Conservation (phyloP, 2,888 invertebrate species). For the Eutolmus rufibarbis region DNA sequence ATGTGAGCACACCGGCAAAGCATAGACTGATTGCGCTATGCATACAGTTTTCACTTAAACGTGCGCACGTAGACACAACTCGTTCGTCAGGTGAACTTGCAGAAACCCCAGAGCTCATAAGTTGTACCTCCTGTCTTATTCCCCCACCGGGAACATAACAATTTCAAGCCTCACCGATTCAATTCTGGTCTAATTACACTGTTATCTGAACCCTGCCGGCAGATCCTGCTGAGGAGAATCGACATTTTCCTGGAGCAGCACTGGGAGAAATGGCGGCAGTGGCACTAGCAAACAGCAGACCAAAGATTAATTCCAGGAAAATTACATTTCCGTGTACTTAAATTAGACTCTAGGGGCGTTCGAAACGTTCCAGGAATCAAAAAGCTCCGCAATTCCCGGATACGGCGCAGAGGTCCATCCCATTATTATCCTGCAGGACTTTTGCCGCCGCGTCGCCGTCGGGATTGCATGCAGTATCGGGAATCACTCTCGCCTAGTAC, state of each 20-base stretch:
- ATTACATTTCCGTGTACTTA: conserved; percentile 35
- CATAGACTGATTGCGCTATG: not conserved
- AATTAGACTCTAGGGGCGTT: conserved; percentile 9
- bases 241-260: not conserved
- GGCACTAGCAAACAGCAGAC: not conserved
- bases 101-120: not conserved
- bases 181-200: conserved; percentile 33
- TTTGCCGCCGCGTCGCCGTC: not conserved
- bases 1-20: not conserved
- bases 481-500: not conserved
- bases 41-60: not conserved
- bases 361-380: not conserved
- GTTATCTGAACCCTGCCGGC: not conserved
- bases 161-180: conserved; percentile 36
- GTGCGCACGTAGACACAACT: not conserved
- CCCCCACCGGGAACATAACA: conserved; percentile 9
- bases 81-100: not conserved
- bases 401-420: not conserved
- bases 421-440: not conserved
- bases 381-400: not conserved
- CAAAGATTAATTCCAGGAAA: conserved; percentile 31
- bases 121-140: not conserved
- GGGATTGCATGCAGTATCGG: not conserved
- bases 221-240: not conserved
- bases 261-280: not conserved